phyloP scores from a whole-genome alignment of 2,113 vertebrate species.

The Aythya baeri region DNA sequence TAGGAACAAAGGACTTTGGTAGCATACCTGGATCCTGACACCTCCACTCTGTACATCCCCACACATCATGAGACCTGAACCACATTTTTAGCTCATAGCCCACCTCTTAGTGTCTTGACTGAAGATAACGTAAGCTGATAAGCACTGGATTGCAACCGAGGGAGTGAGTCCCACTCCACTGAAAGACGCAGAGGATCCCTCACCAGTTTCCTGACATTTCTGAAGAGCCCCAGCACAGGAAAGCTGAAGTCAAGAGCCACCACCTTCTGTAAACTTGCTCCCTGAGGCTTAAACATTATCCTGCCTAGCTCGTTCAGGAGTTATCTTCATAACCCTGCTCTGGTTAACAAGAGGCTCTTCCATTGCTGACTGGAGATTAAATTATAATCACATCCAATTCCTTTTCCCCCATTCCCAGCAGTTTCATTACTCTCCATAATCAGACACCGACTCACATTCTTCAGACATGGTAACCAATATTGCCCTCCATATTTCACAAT shows the following conservation, averaged over 20 bases:
- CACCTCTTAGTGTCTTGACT: neutral
- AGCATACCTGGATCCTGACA: neutral
- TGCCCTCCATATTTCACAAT: slow-evolving; percentile 59
- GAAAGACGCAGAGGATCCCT: neutral
- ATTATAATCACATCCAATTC: slow-evolving; percentile 23
- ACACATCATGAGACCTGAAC: neutral
- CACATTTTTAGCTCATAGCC: fast-evolving
- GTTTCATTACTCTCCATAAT: slow-evolving; percentile 60
- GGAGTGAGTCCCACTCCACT: neutral
- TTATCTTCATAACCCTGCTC: neutral
- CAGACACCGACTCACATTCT: slow-evolving; percentile 36
- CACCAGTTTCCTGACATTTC: neutral
- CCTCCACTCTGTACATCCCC: neutral
- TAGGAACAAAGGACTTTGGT: neutral
- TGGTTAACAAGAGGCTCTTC: neutral
- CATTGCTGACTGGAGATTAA: neutral
- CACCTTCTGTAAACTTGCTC: neutral
- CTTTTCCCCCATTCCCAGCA: neutral
- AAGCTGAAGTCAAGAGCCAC: neutral
- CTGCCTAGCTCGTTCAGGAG: neutral
- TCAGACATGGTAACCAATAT: slow-evolving; percentile 21
- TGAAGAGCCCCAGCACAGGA: neutral
- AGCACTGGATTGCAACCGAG: fast-evolving
- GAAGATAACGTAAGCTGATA: neutral
- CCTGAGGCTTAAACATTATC: neutral